Evolutionary conservation across 2,888 invertebrate genomes (phyloP).

Genomic region (Diabrotica balteata): DNA sequence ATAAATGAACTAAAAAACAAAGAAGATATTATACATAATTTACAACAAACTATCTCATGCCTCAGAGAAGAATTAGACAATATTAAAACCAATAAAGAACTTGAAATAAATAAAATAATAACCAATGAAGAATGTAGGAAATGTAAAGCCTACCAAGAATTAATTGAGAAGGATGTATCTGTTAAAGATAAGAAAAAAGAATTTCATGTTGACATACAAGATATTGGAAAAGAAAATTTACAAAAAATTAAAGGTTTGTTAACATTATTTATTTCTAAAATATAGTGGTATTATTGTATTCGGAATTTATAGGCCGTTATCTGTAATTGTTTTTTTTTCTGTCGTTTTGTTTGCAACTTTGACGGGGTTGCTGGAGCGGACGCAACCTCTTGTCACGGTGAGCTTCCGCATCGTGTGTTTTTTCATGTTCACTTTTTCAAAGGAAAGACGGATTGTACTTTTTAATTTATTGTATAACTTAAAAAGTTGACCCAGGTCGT

Average conservation of each 20-base stretch:
- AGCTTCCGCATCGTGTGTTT: too few species aligned
- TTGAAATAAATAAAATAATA: constrained; percentile 20
- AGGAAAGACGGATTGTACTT: too few species aligned
- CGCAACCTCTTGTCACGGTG: too few species aligned
- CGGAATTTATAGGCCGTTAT: too few species aligned
- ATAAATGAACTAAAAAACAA: constrained; percentile 19
- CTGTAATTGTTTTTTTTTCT: too few species aligned
- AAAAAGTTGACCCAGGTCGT: too few species aligned
- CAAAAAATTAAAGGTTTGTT: constrained; percentile 27
- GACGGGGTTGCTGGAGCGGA: too few species aligned
- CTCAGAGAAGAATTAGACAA: constrained; percentile 26
- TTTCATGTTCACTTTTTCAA: too few species aligned
- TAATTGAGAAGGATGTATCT: constrained; percentile 14
- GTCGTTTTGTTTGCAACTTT: too few species aligned
- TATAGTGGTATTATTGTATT: too few species aligned
- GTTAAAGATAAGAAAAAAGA: constrained; percentile 29
- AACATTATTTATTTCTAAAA: background rate
- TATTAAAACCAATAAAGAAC: constrained; percentile 35
- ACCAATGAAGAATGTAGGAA: constrained; percentile 33
- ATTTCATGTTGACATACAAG: constrained; percentile 30
- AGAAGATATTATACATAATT: constrained; percentile 27
- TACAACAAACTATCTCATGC: background rate
- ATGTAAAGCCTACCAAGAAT: constrained; percentile 12
- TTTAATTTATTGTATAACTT: too few species aligned
- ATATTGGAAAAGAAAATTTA: constrained; percentile 31